Evolutionary conservation across 2,113 vertebrate genomes (phyloP).

Genomic region (Indicator indicator): DNA sequence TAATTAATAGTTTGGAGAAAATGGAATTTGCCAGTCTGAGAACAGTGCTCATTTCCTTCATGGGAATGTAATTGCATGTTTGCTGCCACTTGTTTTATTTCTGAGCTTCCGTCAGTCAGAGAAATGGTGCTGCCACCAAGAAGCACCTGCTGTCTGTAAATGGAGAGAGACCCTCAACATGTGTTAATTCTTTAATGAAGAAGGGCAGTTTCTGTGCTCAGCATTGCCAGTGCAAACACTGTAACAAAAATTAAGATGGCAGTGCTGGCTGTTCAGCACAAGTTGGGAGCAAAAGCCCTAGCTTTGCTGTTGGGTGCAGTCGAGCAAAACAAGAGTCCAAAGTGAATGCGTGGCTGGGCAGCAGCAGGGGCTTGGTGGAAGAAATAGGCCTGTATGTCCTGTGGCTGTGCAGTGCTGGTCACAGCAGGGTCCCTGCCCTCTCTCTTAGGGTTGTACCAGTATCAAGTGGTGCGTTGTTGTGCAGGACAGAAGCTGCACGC

Average conservation of each 20-base stretch:
- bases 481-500: neutral
- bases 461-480: accelerated
- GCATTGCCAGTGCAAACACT: slow-evolving; percentile 26
- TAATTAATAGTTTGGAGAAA: neutral
- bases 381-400: neutral
- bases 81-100: slow-evolving; percentile 13
- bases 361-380: neutral
- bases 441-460: accelerated
- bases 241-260: neutral
- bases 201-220: neutral
- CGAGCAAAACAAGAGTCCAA: neutral
- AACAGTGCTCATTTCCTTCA: neutral
- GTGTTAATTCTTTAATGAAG: slow-evolving; percentile 36
- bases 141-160: neutral
- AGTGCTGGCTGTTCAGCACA: neutral
- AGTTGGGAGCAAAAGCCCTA: neutral
- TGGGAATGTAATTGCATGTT: neutral
- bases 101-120: neutral
- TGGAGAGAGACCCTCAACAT: neutral
- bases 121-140: neutral
- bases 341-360: neutral
- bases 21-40: slow-evolving; percentile 2
- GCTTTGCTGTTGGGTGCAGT: neutral
- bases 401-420: neutral
- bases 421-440: neutral